These are phyloP conservation scores for Caenorhabditis macrosperma DNA, from an alignment of 2,888 invertebrate species.

Conservation along the genomic window DNA sequence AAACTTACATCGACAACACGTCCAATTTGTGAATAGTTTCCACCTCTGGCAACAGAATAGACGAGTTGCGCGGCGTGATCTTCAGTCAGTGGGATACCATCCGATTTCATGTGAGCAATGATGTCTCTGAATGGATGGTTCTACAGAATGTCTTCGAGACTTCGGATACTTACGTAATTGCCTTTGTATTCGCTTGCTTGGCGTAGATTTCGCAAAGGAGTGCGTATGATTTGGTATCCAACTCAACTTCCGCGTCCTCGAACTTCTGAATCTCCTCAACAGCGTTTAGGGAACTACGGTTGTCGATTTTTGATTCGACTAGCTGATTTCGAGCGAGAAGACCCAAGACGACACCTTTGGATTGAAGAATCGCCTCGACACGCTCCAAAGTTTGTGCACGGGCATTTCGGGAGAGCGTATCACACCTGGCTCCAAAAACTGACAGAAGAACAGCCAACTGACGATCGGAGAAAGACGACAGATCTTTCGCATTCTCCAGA, in stretches of 20 bases:
- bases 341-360: conserved; percentile 42
- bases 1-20: conserved; percentile 42
- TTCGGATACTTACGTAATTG: conserved; percentile 39
- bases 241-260: conserved; percentile 45
- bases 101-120: conserved; percentile 51
- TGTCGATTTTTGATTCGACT: conserved; percentile 54
- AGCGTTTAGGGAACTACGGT: conserved; percentile 36
- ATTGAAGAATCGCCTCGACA: conserved; percentile 32
- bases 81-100: conserved; percentile 43
- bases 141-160: not conserved
- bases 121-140: conserved; percentile 45
- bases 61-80: conserved; percentile 57
- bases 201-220: conserved; percentile 55
- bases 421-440: conserved; percentile 50
- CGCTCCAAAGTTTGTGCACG: conserved; percentile 35
- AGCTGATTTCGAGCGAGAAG: conserved; percentile 37
- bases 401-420: conserved; percentile 44
- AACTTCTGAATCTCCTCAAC: conserved; percentile 53
- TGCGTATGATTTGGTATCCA: conserved; percentile 45
- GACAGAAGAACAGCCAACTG: conserved; percentile 55
- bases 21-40: conserved; percentile 40
- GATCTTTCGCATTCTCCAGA: conserved; percentile 23
- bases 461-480: conserved; percentile 47
- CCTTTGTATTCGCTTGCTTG: conserved; percentile 54
- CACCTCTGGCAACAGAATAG: conserved; percentile 53